These are phyloP conservation scores for Oligia fasciuncula DNA, from an alignment of 2,888 invertebrate genomes.

Conservation along the genomic window DNA sequence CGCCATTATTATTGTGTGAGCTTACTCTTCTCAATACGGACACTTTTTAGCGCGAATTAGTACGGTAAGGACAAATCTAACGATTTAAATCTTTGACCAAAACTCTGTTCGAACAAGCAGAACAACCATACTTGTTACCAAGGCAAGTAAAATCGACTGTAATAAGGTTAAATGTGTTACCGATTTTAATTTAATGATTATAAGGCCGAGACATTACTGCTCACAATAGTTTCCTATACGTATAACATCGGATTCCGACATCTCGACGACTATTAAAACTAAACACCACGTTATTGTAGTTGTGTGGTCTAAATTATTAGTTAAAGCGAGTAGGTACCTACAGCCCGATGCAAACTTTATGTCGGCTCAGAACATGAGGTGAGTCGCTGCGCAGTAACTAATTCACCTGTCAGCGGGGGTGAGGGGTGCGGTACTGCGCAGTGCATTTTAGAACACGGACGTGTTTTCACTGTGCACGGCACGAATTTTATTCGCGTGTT, in stretches of 20 bases:
- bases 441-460: too few species aligned
- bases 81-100: not conserved
- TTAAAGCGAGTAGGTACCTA: not conserved
- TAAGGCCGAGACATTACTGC: conserved; percentile 65
- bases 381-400: too few species aligned
- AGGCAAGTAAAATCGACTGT: conserved; percentile 5
- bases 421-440: too few species aligned
- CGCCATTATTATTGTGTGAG: not conserved
- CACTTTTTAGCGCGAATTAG: not conserved
- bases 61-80: too few species aligned
- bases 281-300: conserved; percentile 78
- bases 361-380: too few species aligned
- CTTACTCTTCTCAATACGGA: not conserved
- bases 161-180: conserved; percentile 40
- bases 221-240: conserved; percentile 68
- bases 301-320: conserved; percentile 60
- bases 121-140: conserved; percentile 1
- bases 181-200: conserved; percentile 68
- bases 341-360: too few species aligned
- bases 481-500: too few species aligned
- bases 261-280: conserved; percentile 84
- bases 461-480: too few species aligned
- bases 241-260: conserved; percentile 80
- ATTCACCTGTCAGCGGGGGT: too few species aligned
- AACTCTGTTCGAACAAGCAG: too few species aligned